Evolutionary conservation across 2,797 vertebrate genomes (phyloP).

Genomic region (Rallus crepitans): DNA sequence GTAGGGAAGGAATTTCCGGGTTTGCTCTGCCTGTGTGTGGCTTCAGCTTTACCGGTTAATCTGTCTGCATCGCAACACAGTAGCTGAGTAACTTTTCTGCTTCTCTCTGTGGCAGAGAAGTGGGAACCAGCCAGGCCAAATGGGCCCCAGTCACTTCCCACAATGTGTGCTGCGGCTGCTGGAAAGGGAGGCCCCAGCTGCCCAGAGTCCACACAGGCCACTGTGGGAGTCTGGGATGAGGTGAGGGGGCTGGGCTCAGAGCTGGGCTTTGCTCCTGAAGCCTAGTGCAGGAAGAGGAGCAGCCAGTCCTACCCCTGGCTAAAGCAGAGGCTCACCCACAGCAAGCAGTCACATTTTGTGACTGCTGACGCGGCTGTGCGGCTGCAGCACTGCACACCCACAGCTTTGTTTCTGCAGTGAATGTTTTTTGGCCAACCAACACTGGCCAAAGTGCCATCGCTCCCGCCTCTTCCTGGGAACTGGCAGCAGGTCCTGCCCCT

Average conservation of each 20-base stretch:
- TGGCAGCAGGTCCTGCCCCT: rapidly evolving
- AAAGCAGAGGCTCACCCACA: no score
- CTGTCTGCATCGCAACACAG: rapidly evolving
- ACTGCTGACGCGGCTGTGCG: neutral
- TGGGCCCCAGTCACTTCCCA: neutral
- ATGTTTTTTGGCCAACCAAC: no score
- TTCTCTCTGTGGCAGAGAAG: no score
- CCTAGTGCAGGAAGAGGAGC: no score
- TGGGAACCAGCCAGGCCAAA: neutral
- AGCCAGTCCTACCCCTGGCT: no score
- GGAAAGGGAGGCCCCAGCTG: rapidly evolving
- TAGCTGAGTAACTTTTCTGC: rapidly evolving
- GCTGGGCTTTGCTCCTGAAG: neutral
- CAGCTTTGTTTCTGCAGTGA: neutral
- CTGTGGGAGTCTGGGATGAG: neutral
- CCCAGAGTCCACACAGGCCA: rapidly evolving
- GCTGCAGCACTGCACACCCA: neutral
- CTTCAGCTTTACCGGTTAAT: neutral
- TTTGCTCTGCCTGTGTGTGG: rapidly evolving
- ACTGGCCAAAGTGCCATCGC: no score
- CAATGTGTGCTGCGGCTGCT: neutral
- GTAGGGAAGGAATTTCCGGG: no score
- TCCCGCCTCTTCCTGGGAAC: neutral
- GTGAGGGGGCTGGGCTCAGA: no score
- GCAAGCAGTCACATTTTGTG: no score